A percentile compares a stretch with the other conserved stretches of the same genome.
phyloP scores from a whole-genome alignment of 2,888 invertebrate genomes.

The Magallana nippona region DNA sequence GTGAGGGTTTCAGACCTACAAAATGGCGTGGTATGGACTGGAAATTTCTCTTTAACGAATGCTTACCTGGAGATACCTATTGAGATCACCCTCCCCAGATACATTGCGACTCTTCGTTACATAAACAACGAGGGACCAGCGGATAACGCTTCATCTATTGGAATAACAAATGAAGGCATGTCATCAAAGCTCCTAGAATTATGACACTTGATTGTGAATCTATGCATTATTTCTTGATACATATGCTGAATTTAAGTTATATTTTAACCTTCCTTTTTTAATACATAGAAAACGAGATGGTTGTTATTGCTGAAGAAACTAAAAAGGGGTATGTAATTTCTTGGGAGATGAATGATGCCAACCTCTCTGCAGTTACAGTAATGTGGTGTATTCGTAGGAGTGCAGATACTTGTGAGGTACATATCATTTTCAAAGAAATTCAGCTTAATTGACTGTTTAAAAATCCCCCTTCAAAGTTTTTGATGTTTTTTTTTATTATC shows the following conservation, averaged over 20 bases:
- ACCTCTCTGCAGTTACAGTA: not conserved
- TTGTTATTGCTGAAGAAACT: slow-evolving; percentile 1
- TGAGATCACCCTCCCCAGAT: not conserved
- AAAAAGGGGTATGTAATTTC: not conserved
- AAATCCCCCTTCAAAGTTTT: no score
- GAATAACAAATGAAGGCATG: not conserved
- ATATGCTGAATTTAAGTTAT: not conserved
- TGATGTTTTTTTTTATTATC: no score
- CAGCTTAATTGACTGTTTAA: no score
- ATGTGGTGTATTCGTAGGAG: not conserved
- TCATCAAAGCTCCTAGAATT: no score
- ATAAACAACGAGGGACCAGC: not conserved
- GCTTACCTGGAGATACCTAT: not conserved
- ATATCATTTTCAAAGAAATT: not conserved
- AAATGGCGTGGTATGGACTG: not conserved
- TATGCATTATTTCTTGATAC: no score
- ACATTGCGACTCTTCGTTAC: not conserved
- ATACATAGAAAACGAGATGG: not conserved
- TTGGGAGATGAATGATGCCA: slow-evolving; percentile 12
- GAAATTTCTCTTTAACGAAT: not conserved
- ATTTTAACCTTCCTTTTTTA: not conserved
- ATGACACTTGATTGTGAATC: no score
- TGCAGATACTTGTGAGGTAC: not conserved
- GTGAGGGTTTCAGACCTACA: not conserved
- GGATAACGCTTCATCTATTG: not conserved